Evolutionary conservation across 2,113 vertebrate genomes (phyloP).

Genomic region (Oncorhynchus gorbuscha): DNA sequence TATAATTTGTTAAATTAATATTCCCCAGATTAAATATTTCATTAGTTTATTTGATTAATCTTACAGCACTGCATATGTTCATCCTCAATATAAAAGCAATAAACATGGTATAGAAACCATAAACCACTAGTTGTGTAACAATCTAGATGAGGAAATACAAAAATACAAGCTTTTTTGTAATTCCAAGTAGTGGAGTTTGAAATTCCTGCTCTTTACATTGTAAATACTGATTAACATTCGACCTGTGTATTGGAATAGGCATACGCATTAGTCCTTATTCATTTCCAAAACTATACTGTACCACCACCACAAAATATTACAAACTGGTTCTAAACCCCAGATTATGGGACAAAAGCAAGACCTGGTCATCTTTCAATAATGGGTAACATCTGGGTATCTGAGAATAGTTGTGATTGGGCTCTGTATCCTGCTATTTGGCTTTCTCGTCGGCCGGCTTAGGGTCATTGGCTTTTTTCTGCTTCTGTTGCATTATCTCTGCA

Average conservation of each 20-base stretch:
- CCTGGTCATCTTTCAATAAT: background rate
- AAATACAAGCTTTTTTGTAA: constrained; percentile 51
- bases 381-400: constrained; percentile 8
- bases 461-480: constrained; percentile 82
- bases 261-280: constrained; percentile 18
- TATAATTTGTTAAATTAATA: constrained; percentile 7
- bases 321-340: constrained; percentile 27
- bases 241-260: constrained; percentile 10
- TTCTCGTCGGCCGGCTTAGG: constrained; percentile 68
- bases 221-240: constrained; percentile 36
- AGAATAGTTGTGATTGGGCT: background rate
- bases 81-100: background rate
- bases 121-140: constrained; percentile 43
- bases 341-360: constrained; percentile 16
- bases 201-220: constrained; percentile 38
- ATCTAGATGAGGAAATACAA: constrained; percentile 39
- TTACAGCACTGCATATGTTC: background rate
- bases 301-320: constrained; percentile 31
- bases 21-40: constrained; percentile 6
- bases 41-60: constrained; percentile 4
- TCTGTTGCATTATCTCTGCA: constrained; percentile 86
- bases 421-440: constrained; percentile 66
- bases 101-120: background rate
- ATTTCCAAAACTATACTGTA: constrained; percentile 20
- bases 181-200: constrained; percentile 20